phyloP scores from a whole-genome alignment of 2,797 vertebrate genomes.

The Tragelaphus oryx region DNA sequence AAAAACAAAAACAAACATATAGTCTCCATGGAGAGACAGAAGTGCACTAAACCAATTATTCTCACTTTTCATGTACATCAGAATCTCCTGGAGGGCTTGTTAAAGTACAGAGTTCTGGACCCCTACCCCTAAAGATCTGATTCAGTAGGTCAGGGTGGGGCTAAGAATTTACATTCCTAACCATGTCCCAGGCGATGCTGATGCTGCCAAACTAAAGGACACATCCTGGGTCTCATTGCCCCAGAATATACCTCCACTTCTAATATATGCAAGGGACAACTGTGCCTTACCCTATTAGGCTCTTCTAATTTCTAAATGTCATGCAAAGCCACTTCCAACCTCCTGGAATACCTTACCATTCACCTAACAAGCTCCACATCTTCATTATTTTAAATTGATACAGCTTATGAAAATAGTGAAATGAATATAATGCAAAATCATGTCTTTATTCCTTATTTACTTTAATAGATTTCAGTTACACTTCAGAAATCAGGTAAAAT shows the following conservation, averaged over 20 bases:
- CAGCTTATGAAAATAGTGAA: neutral
- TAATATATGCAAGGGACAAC: neutral
- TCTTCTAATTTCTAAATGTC: neutral
- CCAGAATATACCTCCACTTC: neutral
- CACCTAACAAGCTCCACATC: neutral
- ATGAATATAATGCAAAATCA: neutral
- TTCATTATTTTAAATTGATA: conserved; percentile 7
- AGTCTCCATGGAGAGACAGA: neutral
- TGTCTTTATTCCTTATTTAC: neutral
- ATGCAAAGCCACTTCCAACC: neutral
- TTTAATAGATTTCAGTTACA: conserved; percentile 2
- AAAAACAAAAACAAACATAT: neutral
- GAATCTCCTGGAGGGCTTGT: neutral
- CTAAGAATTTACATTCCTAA: conserved; percentile 13
- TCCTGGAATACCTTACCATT: neutral
- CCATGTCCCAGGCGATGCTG: neutral
- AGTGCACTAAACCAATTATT: neutral
- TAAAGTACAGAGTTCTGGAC: neutral
- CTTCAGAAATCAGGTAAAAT: neutral
- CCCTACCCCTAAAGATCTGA: neutral
- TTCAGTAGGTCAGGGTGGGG: neutral
- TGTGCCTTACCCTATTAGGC: neutral
- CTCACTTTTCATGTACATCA: neutral
- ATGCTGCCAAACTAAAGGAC: neutral
- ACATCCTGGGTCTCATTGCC: neutral